Percentiles rank a stretch among this genome's conserved stretches.
Evolutionary conservation across 2,888 invertebrate genomes (phyloP).

Genomic region (Harmothoe impar): DNA sequence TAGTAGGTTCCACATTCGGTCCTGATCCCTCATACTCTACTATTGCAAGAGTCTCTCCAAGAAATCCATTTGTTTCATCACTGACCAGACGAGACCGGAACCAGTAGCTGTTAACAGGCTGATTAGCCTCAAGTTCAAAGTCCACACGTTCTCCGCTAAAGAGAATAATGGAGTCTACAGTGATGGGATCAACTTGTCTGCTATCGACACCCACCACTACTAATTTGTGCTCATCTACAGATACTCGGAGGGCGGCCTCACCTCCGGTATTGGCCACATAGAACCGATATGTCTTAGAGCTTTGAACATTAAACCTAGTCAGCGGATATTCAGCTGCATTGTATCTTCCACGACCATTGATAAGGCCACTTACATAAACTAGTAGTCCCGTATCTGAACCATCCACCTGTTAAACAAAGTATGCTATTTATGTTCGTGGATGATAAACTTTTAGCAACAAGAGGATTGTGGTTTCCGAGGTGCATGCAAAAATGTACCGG

Average conservation of each 20-base stretch:
- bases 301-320: neutral
- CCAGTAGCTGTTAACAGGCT: neutral
- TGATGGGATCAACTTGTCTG: conserved; percentile 61
- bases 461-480: too few relatives aligned
- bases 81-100: neutral
- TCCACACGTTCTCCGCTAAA: conserved; percentile 64
- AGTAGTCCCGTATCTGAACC: too few relatives aligned
- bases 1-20: neutral
- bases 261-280: neutral
- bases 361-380: conserved; percentile 6
- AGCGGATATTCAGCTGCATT: neutral
- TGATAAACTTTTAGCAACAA: too few relatives aligned
- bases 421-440: too few relatives aligned
- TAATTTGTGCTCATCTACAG: conserved; percentile 66
- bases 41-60: neutral
- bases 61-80: neutral
- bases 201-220: conserved; percentile 66
- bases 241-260: neutral
- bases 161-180: conserved; percentile 64
- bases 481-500: too few relatives aligned
- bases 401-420: too few relatives aligned
- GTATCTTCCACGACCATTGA: neutral
- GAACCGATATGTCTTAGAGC: neutral
- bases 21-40: neutral
- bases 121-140: conserved; percentile 58